Percentiles rank a stretch among this genome's conserved stretches.
Evolutionary conservation across 1,140 invertebrate genomes (phyloP).

Genomic region (Formica selysi): DNA sequence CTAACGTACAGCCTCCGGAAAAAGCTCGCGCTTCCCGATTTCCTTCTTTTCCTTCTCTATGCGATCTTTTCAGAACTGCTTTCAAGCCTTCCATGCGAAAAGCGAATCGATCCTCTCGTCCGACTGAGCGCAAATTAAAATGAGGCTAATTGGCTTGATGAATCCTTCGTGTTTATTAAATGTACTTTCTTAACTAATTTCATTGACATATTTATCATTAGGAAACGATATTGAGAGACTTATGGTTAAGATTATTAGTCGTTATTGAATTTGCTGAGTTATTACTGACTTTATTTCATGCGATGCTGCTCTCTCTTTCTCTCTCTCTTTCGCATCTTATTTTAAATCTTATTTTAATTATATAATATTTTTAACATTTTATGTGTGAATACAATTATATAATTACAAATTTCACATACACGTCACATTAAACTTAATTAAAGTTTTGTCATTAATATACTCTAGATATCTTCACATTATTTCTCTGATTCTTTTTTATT

Average conservation of each 20-base stretch:
- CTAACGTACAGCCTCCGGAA: conserved; percentile 58
- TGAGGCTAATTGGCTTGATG: conserved; percentile 21
- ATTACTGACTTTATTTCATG: not conserved
- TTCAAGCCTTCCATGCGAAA: conserved; percentile 9
- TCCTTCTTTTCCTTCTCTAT: conserved; percentile 27
- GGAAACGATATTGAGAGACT: not conserved
- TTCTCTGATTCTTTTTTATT: not conserved
- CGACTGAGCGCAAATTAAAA: conserved; percentile 42
- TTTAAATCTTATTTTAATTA: not conserved
- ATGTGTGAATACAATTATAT: too few species aligned
- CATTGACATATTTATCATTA: not conserved
- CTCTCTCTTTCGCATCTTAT: not conserved
- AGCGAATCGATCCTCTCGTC: conserved; percentile 19
- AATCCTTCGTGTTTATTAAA: not conserved
- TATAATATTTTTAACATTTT: not conserved
- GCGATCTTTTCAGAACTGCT: conserved; percentile 44
- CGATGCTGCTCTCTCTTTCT: not conserved
- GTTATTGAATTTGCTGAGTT: not conserved
- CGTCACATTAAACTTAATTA: not conserved
- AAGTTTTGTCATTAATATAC: not conserved
- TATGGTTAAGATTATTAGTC: not conserved
- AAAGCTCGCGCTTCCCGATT: conserved; percentile 16
- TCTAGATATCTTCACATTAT: not conserved
- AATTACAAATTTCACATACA: not conserved
- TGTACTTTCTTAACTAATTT: not conserved